These are phyloP conservation scores for Pseudomyrmex concolor DNA, from an alignment of 1,140 invertebrate genomes.

Conservation along the genomic window DNA sequence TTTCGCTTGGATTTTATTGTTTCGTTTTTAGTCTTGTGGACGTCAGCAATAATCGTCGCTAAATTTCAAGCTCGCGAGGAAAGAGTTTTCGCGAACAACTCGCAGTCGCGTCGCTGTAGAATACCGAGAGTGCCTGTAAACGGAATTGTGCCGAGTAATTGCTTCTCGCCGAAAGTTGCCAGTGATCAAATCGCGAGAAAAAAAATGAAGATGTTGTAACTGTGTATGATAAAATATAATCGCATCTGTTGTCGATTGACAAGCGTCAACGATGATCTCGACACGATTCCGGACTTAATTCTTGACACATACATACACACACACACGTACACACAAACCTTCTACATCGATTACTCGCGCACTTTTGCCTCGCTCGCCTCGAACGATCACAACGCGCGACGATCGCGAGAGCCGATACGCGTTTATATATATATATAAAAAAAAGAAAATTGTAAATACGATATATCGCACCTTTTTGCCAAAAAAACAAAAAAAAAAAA, in stretches of 20 bases:
- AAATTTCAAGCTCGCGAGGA: background rate
- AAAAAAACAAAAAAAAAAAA: constrained; percentile 66
- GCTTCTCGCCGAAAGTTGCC: constrained; percentile 4
- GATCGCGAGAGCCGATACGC: constrained; percentile 31
- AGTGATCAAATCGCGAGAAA: background rate
- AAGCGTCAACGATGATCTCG: constrained; percentile 35
- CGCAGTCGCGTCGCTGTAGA: constrained; percentile 59
- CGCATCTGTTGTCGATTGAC: constrained; percentile 16
- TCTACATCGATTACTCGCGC: constrained; percentile 36
- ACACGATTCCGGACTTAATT: constrained; percentile 10
- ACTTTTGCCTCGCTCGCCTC: constrained; percentile 64
- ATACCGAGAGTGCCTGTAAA: constrained; percentile 72
- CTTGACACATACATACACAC: background rate
- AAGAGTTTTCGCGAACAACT: background rate
- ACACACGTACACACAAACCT: background rate
- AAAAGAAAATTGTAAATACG: no score
- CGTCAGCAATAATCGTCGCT: constrained; percentile 40
- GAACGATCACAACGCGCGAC: constrained; percentile 13
- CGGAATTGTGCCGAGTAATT: constrained; percentile 30
- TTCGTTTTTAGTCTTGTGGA: background rate
- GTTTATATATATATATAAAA: constrained; percentile 37
- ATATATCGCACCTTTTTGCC: constrained; percentile 58
- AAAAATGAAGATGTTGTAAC: constrained; percentile 5
- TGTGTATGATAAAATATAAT: background rate
- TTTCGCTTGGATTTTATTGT: constrained; percentile 62